phyloP scores from a whole-genome alignment of 1,140 invertebrate genomes.

The Ceratosolen fusciceps region DNA sequence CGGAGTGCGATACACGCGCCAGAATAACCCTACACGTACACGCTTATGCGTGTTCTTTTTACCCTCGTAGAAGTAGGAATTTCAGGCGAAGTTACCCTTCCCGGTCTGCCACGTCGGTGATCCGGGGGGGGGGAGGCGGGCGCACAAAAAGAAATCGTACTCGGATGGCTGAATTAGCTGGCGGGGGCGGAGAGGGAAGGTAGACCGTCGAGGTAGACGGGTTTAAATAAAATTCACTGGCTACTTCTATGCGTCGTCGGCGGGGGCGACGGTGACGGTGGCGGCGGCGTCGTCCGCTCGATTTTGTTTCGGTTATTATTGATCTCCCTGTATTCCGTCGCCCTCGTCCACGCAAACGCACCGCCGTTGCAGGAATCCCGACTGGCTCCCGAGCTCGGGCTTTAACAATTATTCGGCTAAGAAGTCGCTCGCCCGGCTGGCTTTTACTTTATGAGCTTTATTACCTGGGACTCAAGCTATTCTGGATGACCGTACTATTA shows the following conservation, averaged over 20 bases:
- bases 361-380: neutral
- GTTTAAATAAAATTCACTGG: slow-evolving; percentile 2
- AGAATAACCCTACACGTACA: too few species aligned
- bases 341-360: neutral
- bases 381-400: neutral
- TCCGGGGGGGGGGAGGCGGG: too few species aligned
- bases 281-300: neutral
- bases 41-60: too few species aligned
- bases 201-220: neutral
- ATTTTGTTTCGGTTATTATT: slow-evolving; percentile 31
- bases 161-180: neutral
- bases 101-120: too few species aligned
- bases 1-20: too few species aligned
- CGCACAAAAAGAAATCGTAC: too few species aligned
- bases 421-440: too few species aligned
- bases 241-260: neutral
- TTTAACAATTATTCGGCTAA: slow-evolving; percentile 18
- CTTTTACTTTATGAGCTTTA: slow-evolving; percentile 20
- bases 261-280: neutral
- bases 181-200: neutral
- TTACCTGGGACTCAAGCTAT: neutral
- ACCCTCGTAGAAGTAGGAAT: too few species aligned
- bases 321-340: neutral
- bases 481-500: neutral
- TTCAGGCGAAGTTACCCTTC: too few species aligned